Evolutionary conservation across 1,140 invertebrate genomes (phyloP).

Genomic region (Rhyacophila brunnea): DNA sequence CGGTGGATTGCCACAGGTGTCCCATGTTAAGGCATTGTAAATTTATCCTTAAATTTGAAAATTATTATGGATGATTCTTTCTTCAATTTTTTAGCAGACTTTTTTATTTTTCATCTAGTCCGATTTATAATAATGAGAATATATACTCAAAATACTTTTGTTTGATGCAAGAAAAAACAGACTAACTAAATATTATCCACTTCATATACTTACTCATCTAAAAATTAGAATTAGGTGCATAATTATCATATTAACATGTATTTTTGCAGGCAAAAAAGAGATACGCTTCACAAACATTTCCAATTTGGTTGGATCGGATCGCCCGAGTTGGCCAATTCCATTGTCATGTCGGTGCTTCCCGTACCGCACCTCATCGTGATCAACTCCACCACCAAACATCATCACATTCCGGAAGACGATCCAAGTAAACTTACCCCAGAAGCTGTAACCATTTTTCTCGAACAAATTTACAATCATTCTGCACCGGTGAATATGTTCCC

Average conservation of each 20-base stretch:
- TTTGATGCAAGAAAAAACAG: too few relatives aligned
- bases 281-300: slow-evolving; percentile 78
- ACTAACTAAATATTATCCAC: too few relatives aligned
- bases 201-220: too few relatives aligned
- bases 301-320: slow-evolving; percentile 92
- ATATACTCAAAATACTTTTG: too few relatives aligned
- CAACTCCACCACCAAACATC: slow-evolving; percentile 86
- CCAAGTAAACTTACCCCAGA: slow-evolving; percentile 74
- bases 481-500: slow-evolving; percentile 60
- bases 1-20: too few relatives aligned
- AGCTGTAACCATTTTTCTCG: slow-evolving; percentile 75
- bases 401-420: slow-evolving; percentile 86
- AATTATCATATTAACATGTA: slow-evolving; percentile 15
- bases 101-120: too few relatives aligned
- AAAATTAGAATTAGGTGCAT: too few relatives aligned
- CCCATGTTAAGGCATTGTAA: too few relatives aligned
- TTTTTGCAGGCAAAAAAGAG: slow-evolving; percentile 62
- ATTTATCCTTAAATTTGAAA: too few relatives aligned
- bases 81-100: too few relatives aligned
- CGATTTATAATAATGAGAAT: too few relatives aligned
- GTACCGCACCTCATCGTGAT: slow-evolving; percentile 86
- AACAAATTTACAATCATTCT: slow-evolving; percentile 70
- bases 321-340: slow-evolving; percentile 84
- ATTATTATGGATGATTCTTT: too few relatives aligned
- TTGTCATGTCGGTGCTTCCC: slow-evolving; percentile 81